A percentile compares a stretch with the other conserved stretches of the same genome.
Evolutionary conservation across 2,888 invertebrate genomes (phyloP).

Genomic region (Pseudanteris insignis): DNA sequence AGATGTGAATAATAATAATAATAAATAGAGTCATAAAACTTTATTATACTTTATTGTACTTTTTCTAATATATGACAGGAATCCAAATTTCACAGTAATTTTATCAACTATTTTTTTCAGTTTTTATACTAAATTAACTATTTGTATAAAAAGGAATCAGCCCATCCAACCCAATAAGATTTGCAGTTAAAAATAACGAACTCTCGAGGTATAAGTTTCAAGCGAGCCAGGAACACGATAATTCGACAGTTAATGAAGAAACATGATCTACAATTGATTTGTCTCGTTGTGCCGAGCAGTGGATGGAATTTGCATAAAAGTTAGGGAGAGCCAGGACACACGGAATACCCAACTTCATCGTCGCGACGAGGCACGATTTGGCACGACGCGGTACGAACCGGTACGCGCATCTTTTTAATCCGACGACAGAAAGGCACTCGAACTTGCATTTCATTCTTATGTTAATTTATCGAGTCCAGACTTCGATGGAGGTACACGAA

Average conservation of each 20-base stretch:
- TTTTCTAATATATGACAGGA: no score
- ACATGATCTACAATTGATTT: conserved; percentile 34
- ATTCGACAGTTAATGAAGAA: conserved; percentile 24
- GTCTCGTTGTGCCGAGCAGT: conserved; percentile 9
- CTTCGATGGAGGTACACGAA: conserved; percentile 7
- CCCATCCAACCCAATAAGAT: no score
- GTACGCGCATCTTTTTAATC: conserved; percentile 30
- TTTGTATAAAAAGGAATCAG: no score
- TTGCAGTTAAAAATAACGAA: no score
- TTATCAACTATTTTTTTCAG: no score
- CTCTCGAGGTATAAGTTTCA: no score
- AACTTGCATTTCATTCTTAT: conserved; percentile 25
- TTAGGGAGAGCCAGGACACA: conserved; percentile 12
- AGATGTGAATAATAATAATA: no score
- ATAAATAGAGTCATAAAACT: no score
- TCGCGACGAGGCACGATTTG: conserved; percentile 42
- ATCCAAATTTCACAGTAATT: no score
- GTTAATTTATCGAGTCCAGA: conserved; percentile 21
- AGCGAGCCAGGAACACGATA: conserved; percentile 12
- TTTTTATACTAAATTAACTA: no score
- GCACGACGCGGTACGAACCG: conserved; percentile 45
- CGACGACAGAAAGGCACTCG: conserved; percentile 34
- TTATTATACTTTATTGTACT: no score
- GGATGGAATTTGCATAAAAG: conserved; percentile 9
- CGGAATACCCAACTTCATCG: no score